Evolutionary conservation across 2,888 invertebrate species (phyloP), one percentile per base, ranked within the genome.

Genomic region (Drosophila neotestacea): DNA sequence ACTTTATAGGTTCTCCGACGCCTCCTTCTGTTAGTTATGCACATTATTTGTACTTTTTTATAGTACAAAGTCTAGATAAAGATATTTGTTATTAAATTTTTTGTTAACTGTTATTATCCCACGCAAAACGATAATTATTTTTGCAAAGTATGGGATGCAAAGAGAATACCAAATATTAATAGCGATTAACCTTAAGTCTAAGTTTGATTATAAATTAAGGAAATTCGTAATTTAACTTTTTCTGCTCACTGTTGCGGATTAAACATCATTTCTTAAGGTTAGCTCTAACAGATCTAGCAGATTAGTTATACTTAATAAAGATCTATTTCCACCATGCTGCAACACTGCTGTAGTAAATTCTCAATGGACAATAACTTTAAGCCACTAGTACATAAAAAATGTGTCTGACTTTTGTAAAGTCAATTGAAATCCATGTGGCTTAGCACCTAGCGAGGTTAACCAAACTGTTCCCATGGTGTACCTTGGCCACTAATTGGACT

Each of bases 401-500:
- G 36, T 47, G 13, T 32, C 9, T 41, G 22, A n/a, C 41, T 27
- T 32, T 30, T 39, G 39, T 5, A 58, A 58, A 39, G 58, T 27
- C 47, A 59, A 59, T 60, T 32, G 32, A 48, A 41, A 54, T 46
- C 62, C 54, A 16, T 62, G 36, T 47, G 42, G 34, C 34, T 60
- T 60, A 44, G 42, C 62, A 54, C 34, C 22, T 32, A 32, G 59
- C 50, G 9, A 32, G 41, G 30, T 56, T 41, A 36, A 54, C 56
- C 48, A 34, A 48, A 42, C 34, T n/a, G 9, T 36, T 32, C 13
- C 41, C 54, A 38, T 38, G 36, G 30, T 10, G 22, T 38, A 22
- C 34, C 16, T 54, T 13, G 58, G 44, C 16, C 41, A 47, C 44
- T 59, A 48, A 68, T 73, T 73, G 63, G 41, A 16, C 11, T 48